Conservation (phyloP, 2,797 vertebrate genomes). For the Masticophis lateralis region DNA sequence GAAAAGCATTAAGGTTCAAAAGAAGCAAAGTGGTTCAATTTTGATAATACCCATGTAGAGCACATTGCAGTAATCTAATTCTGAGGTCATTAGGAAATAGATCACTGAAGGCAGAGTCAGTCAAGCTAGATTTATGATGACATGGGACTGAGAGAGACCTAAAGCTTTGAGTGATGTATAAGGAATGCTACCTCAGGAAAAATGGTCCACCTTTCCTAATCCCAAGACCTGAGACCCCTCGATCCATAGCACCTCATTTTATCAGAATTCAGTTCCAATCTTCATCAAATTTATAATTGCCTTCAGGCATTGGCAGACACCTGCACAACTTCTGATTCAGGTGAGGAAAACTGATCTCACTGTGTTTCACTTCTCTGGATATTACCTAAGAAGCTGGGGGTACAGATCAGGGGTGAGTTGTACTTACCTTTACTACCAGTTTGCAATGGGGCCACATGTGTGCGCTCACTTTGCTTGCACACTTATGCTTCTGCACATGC, state of each 20-base stretch:
- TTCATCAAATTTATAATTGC: not conserved
- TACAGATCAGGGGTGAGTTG: no score
- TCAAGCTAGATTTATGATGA: not conserved
- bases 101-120: not conserved
- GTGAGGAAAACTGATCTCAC: not conserved
- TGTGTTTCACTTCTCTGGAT: not conserved
- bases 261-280: not conserved
- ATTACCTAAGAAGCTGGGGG: not conserved
- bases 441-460: no score
- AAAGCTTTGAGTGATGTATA: not conserved
- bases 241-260: not conserved
- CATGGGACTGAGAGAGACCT: not conserved
- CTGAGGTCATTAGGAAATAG: not conserved
- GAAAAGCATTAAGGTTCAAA: no score
- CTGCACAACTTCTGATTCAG: not conserved
- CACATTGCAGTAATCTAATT: not conserved
- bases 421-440: no score
- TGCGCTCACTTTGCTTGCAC: no score
- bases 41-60: not conserved
- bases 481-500: no score
- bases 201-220: not conserved
- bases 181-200: not conserved
- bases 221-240: not conserved
- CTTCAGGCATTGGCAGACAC: not conserved
- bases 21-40: no score